These are phyloP conservation scores for Campoletis sonorensis DNA, from an alignment of 1,140 invertebrate genomes.

Conservation along the genomic window DNA sequence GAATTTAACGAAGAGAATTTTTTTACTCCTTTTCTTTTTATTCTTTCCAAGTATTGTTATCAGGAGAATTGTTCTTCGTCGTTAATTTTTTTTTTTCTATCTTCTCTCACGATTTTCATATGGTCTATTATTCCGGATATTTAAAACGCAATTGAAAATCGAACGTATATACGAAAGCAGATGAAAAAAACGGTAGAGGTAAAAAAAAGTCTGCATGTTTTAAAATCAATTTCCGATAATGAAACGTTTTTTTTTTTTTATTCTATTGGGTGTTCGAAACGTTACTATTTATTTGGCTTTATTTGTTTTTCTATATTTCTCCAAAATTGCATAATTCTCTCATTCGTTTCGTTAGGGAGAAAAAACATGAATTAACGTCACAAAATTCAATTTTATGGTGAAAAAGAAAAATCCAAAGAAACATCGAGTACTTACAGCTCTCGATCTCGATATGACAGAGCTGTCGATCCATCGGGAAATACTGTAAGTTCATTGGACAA, in stretches of 20 bases:
- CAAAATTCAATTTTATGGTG: neutral
- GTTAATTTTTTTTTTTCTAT: conserved; percentile 34
- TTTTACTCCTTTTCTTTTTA: too few relatives aligned
- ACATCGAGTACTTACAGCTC: conserved; percentile 91
- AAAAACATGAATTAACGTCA: neutral
- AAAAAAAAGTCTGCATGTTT: too few relatives aligned
- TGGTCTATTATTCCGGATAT: conserved; percentile 1
- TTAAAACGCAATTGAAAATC: conserved; percentile 21
- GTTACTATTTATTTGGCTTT: too few relatives aligned
- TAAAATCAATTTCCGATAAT: too few relatives aligned
- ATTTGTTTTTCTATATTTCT: neutral
- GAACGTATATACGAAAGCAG: neutral
- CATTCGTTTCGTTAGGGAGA: neutral
- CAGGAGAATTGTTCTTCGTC: neutral
- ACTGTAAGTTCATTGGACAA: conserved; percentile 98
- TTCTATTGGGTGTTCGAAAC: too few relatives aligned
- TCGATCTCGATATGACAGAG: conserved; percentile 98
- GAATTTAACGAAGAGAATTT: conserved; percentile 39
- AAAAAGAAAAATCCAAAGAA: conserved; percentile 47
- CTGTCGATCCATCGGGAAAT: conserved; percentile 98
- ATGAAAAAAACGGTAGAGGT: neutral
- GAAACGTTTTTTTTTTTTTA: too few relatives aligned
- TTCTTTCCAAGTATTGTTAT: neutral
- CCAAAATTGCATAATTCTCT: neutral
- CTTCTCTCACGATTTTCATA: neutral